Evolutionary conservation across 2,113 vertebrate species (phyloP).

Genomic region (Ondatra zibethicus): DNA sequence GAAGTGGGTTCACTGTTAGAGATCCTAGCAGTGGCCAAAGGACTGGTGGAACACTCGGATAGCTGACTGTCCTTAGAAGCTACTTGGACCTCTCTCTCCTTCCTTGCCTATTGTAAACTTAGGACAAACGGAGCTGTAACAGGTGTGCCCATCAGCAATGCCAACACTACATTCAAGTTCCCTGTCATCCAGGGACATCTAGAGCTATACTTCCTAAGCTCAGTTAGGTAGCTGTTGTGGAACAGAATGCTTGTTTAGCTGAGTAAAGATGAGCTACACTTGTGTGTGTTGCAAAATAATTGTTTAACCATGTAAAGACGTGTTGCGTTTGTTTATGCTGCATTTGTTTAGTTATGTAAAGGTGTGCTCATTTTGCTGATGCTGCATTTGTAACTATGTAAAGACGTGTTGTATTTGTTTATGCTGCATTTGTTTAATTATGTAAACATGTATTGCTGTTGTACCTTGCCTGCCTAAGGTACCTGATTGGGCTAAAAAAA

Average conservation of each 20-base stretch:
- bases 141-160: background rate
- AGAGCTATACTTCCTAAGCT: background rate
- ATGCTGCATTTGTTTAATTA: too few relatives aligned
- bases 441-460: too few relatives aligned
- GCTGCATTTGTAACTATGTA: too few relatives aligned
- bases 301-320: background rate
- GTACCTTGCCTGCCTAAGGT: too few relatives aligned
- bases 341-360: too few relatives aligned
- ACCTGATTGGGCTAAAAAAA: too few relatives aligned
- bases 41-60: background rate
- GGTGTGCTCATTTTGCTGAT: too few relatives aligned
- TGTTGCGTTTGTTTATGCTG: background rate
- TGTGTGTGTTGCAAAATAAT: background rate
- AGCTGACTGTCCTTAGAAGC: background rate
- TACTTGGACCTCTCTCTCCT: background rate
- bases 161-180: background rate
- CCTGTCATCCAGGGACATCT: background rate
- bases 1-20: background rate
- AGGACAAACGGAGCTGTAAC: background rate
- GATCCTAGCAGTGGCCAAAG: background rate
- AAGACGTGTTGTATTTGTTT: too few relatives aligned
- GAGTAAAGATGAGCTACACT: too few relatives aligned
- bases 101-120: background rate
- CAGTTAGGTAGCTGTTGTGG: background rate
- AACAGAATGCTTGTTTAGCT: too few relatives aligned